These are phyloP conservation scores for Eulithis testata DNA, from an alignment of 2,888 invertebrate genomes.

Conservation along the genomic window DNA sequence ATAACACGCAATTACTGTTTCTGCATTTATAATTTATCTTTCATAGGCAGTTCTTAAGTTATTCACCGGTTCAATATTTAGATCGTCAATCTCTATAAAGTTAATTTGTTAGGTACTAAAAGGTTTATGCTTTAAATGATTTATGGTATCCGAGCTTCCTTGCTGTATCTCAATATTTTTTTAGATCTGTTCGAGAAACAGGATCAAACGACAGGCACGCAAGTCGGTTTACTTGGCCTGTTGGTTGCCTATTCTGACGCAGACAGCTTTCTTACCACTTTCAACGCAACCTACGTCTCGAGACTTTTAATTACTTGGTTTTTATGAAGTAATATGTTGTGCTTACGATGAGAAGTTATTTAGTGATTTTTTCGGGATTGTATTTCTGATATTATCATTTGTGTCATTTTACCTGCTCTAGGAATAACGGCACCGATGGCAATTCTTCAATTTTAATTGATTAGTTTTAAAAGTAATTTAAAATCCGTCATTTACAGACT, in stretches of 20 bases:
- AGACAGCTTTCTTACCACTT: conserved; percentile 79
- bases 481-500: neutral
- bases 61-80: neutral
- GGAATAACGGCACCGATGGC: neutral
- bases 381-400: neutral
- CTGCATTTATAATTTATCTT: conserved; percentile 2
- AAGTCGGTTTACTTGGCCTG: conserved; percentile 42
- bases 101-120: neutral
- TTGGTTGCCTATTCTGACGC: conserved; percentile 67
- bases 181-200: conserved; percentile 43
- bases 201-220: conserved; percentile 54
- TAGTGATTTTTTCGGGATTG: neutral
- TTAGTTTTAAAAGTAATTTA: neutral
- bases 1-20: conserved; percentile 23
- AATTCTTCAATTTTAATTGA: too few species aligned
- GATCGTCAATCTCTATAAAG: neutral
- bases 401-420: neutral
- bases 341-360: neutral
- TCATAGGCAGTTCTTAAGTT: neutral
- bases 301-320: conserved; percentile 76
- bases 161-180: conserved; percentile 16
- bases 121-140: neutral
- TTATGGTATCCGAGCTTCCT: neutral
- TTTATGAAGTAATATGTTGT: neutral
- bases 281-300: conserved; percentile 66